Conservation (phyloP, 2,888 invertebrate genomes). For the Clunio marinus region DNA sequence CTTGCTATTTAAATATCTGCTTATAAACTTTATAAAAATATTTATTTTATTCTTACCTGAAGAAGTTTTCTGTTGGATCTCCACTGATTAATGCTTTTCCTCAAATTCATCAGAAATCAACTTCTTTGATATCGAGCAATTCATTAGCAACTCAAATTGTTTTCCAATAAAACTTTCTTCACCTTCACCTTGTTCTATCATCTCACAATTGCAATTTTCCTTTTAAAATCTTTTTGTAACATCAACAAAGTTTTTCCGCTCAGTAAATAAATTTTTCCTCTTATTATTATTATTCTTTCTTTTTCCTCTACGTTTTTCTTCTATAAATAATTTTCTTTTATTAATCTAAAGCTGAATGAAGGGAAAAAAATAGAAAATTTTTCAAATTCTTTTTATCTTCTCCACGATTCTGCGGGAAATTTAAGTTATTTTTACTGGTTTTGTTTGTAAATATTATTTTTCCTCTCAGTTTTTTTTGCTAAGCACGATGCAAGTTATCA, state of each 20-base stretch:
- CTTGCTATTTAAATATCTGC: too few species aligned
- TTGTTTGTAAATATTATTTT: background rate
- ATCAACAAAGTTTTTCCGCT: background rate
- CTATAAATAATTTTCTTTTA: constrained; percentile 19
- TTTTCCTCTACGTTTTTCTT: background rate
- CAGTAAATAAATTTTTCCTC: background rate
- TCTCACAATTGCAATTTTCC: constrained; percentile 1
- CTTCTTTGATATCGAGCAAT: too few species aligned
- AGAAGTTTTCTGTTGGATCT: too few species aligned
- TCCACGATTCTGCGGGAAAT: background rate
- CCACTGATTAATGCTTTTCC: too few species aligned
- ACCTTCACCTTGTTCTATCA: background rate
- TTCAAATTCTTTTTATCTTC: constrained; percentile 18
- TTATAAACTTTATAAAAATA: too few species aligned
- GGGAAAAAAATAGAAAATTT: constrained; percentile 1
- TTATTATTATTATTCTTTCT: background rate
- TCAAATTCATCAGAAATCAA: too few species aligned
- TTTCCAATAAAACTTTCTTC: constrained; percentile 16
- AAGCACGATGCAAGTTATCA: too few species aligned
- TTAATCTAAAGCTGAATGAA: background rate
- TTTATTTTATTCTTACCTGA: too few species aligned
- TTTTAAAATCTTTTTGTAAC: background rate
- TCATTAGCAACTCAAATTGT: too few species aligned
- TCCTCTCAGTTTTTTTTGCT: too few species aligned
- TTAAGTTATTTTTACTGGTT: background rate